Evolutionary conservation across 2,888 invertebrate genomes (phyloP), one percentile per base, ranked within the genome.

Genomic region (Nebria brevicollis): DNA sequence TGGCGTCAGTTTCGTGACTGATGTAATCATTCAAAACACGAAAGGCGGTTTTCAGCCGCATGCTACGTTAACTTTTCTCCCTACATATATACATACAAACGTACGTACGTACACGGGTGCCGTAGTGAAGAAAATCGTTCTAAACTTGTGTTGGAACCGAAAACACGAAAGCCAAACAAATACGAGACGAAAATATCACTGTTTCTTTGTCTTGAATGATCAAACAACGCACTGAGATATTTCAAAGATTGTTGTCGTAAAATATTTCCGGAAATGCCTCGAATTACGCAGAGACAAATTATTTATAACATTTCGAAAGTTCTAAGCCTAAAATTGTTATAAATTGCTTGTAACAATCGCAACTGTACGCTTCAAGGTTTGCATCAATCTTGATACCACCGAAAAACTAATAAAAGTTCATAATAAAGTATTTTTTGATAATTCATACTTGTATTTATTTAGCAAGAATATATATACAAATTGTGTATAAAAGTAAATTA

Each of bases 1-100:
- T 83, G 84, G 84, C 84, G 84, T 84, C 83, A 84, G 80, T 82
- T 84, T 84, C 83, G 83, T 84, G 83, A 84, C 84, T 83, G 84
- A 84, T 84, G 83, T 82, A 84, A 84, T 84, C 83, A 83, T 82
- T 82, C 82, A 82, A 82, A 82, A 81, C 81, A 81, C 81, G 81
- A 77, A 76, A 81, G 81, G 81, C 79, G 78, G 82, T 81, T 81
- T 81, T 72, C 75, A 68, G 41, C 26, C 75, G 75, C 81, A 81
- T 81, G 81, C 70, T 72, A 81, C 76, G 75, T 75, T 75, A 75
- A 75, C 81, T 75, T 43, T 65, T 64, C 73, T 54, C 72, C 73
- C 54, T 76, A 15, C 41, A 34, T 25, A 68, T 13, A 68, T 68
- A 26, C 65, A 75, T 66, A 66, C 66, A 66, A 5, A 66, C 15